Conservation (phyloP, 2,797 vertebrate genomes). For the Pelochelys cantorii region DNA sequence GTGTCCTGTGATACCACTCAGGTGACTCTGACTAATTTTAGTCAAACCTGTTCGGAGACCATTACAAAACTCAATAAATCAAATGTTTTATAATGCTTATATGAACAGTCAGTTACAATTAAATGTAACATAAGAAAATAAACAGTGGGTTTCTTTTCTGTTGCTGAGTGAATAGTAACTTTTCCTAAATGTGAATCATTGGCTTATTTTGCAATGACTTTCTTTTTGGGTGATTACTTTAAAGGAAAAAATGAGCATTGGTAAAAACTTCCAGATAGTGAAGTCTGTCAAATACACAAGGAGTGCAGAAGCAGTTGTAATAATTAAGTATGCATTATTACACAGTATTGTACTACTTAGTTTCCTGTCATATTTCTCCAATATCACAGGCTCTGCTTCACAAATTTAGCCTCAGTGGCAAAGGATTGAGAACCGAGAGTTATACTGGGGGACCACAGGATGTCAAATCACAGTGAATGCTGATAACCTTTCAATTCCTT, state of each 20-base stretch:
- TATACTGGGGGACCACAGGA: not conserved
- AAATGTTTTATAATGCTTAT: not conserved
- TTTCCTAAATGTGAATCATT: not conserved
- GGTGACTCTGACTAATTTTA: not conserved
- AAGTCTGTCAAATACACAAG: not conserved
- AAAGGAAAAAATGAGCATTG: not conserved
- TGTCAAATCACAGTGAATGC: not conserved
- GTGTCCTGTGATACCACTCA: not conserved
- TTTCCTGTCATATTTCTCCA: rapidly evolving
- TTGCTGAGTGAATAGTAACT: not conserved
- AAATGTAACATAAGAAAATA: not conserved
- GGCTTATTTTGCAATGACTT: not conserved
- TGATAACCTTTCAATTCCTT: not conserved
- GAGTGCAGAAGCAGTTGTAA: not conserved
- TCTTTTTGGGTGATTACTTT: not conserved
- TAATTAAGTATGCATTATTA: not conserved
- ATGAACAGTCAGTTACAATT: not conserved
- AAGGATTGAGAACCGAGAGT: not conserved
- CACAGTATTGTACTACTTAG: not conserved
- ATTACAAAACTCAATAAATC: not conserved
- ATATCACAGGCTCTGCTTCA: not conserved
- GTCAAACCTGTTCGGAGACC: not conserved
- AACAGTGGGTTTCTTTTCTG: not conserved
- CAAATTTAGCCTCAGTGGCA: not conserved
- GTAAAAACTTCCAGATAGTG: not conserved